Evolutionary conservation across 2,888 invertebrate genomes (phyloP).

Genomic region (Lasioglossum villosulum): DNA sequence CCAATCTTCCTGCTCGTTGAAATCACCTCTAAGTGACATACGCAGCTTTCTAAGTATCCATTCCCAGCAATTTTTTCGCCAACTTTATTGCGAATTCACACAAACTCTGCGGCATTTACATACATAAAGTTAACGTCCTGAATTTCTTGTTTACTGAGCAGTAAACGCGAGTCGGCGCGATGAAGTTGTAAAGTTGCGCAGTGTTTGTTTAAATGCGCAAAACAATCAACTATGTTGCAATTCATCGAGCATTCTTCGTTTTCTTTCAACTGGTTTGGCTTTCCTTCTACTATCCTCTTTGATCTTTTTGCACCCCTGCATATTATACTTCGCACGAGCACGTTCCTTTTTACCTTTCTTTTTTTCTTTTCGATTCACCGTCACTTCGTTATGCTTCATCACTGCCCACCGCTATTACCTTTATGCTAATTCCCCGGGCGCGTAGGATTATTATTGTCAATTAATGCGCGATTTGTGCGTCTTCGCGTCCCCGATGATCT

Average conservation of each 20-base stretch:
- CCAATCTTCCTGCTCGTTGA: neutral
- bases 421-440: neutral
- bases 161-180: neutral
- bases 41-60: neutral
- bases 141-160: neutral
- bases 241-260: neutral
- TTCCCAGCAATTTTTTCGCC: neutral
- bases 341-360: neutral
- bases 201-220: neutral
- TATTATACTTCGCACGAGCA: neutral
- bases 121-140: neutral
- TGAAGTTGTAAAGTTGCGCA: neutral
- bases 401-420: neutral
- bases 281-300: neutral
- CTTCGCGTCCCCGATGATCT: neutral
- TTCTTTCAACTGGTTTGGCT: neutral
- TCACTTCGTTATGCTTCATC: neutral
- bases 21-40: neutral
- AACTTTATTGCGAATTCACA: neutral
- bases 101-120: neutral
- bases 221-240: neutral
- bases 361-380: neutral
- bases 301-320: neutral
- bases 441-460: neutral
- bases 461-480: neutral